Percentiles rank a stretch among this genome's conserved stretches.
These are phyloP conservation scores for Troides oblongomaculatus DNA, from an alignment of 2,888 invertebrate species.

Conservation along the genomic window DNA sequence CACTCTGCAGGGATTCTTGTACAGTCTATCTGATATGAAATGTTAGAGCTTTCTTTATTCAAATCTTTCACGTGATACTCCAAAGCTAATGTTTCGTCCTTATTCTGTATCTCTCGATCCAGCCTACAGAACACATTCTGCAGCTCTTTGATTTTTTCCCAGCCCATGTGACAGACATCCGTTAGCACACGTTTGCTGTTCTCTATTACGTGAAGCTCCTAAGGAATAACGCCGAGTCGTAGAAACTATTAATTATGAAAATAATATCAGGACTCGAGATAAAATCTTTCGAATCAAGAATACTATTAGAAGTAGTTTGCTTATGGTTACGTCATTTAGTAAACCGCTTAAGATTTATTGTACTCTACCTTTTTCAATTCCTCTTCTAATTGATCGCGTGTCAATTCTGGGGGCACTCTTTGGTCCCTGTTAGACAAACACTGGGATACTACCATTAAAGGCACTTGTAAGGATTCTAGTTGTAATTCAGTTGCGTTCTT, in stretches of 20 bases:
- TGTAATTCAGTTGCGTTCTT: slow-evolving; percentile 86
- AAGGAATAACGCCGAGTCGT: slow-evolving; percentile 25
- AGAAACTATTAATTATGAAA: background rate
- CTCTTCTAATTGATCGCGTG: slow-evolving; percentile 87
- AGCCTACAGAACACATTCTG: slow-evolving; percentile 86
- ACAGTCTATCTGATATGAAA: slow-evolving; percentile 91
- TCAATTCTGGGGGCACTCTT: slow-evolving; percentile 86
- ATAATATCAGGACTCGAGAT: background rate
- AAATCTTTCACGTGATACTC: slow-evolving; percentile 87
- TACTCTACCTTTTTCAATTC: slow-evolving; percentile 84
- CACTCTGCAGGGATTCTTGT: slow-evolving; percentile 86
- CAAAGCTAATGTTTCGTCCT: slow-evolving; percentile 87
- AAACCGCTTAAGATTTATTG: no score
- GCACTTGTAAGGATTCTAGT: slow-evolving; percentile 84
- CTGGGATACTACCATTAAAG: slow-evolving; percentile 85
- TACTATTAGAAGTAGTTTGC: no score
- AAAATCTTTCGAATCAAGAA: no score
- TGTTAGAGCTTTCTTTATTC: slow-evolving; percentile 86
- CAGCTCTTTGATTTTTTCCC: slow-evolving; percentile 89
- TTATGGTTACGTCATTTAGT: no score
- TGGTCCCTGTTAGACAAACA: slow-evolving; percentile 88
- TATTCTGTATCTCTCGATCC: slow-evolving; percentile 87
- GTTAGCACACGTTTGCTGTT: slow-evolving; percentile 69
- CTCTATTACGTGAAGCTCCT: slow-evolving; percentile 74
- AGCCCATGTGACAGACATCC: slow-evolving; percentile 79